These are phyloP conservation scores for Smutsia temminckii DNA, from an alignment of 2,797 vertebrate species.

Conservation along the genomic window DNA sequence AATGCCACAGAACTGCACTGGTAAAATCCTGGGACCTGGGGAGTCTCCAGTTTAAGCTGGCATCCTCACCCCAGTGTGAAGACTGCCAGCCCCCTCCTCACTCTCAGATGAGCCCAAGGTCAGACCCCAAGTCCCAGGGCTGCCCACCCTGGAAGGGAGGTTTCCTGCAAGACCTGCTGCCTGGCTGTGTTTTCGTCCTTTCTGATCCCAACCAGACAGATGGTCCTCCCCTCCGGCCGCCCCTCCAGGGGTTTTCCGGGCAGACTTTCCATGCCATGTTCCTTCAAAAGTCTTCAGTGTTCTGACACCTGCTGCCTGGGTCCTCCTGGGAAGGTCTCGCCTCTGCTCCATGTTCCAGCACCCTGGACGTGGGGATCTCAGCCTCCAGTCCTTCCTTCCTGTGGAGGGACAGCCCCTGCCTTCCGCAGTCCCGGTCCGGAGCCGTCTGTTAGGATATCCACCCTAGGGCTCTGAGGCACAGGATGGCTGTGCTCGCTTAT, in stretches of 20 bases:
- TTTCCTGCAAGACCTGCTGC: fast-evolving
- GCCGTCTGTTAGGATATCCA: fast-evolving
- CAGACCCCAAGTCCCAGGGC: fast-evolving
- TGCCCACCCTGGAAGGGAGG: not conserved
- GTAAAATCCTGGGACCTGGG: no score
- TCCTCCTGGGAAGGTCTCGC: not conserved
- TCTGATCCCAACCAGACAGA: not conserved
- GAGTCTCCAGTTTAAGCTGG: fast-evolving
- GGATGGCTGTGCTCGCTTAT: fast-evolving
- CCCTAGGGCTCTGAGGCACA: fast-evolving
- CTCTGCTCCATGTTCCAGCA: fast-evolving
- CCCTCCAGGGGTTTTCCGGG: no score
- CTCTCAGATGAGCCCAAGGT: fast-evolving
- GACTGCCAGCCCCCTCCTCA: not conserved
- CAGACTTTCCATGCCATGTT: not conserved
- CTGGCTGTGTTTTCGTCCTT: fast-evolving
- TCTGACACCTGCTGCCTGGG: not conserved
- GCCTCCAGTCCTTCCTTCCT: no score
- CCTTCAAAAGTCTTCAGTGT: not conserved
- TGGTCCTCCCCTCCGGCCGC: fast-evolving
- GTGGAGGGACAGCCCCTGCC: fast-evolving
- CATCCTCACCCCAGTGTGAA: fast-evolving
- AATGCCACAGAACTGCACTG: fast-evolving
- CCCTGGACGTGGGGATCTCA: no score
- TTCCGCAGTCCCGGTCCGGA: no score